These are phyloP conservation scores for Grammomys dolichurus DNA, from an alignment of 2,113 vertebrate genomes.

Conservation along the genomic window DNA sequence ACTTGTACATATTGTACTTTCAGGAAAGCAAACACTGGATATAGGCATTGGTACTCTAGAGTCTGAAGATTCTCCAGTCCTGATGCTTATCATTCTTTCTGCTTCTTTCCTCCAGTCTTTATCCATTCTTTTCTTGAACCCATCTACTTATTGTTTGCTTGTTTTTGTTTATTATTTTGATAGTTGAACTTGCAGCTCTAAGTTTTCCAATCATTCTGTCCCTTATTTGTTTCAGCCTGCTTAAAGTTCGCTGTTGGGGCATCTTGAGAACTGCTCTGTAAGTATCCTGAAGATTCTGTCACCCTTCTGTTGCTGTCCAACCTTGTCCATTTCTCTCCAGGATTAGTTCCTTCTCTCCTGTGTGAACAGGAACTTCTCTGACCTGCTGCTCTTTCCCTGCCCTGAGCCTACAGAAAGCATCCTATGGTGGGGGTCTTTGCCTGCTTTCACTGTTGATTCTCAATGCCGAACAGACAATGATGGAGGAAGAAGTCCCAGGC, in stretches of 20 bases:
- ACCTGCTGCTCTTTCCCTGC: too few relatives aligned
- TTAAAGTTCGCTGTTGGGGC: background rate
- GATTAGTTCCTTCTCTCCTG: background rate
- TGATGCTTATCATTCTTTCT: background rate
- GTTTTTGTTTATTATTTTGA: background rate
- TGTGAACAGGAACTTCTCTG: accelerated
- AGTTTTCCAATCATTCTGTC: background rate
- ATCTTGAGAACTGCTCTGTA: background rate
- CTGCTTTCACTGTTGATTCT: background rate
- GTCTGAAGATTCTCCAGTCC: background rate
- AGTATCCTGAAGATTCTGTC: background rate
- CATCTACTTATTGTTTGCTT: background rate
- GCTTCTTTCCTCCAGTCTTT: background rate
- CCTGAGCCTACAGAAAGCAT: background rate
- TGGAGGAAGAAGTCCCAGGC: background rate
- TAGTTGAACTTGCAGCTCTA: background rate
- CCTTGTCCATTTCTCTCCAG: background rate
- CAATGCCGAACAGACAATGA: background rate
- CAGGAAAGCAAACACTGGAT: too few relatives aligned
- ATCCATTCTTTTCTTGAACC: background rate
- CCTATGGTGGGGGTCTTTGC: accelerated
- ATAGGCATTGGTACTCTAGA: too few relatives aligned
- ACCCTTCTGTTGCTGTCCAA: accelerated
- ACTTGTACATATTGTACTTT: background rate
- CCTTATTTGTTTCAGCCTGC: background rate